Percentiles rank a stretch among this genome's conserved stretches.
Conservation (phyloP, 2,113 vertebrate genomes). For the Dicentrarchus labrax region DNA sequence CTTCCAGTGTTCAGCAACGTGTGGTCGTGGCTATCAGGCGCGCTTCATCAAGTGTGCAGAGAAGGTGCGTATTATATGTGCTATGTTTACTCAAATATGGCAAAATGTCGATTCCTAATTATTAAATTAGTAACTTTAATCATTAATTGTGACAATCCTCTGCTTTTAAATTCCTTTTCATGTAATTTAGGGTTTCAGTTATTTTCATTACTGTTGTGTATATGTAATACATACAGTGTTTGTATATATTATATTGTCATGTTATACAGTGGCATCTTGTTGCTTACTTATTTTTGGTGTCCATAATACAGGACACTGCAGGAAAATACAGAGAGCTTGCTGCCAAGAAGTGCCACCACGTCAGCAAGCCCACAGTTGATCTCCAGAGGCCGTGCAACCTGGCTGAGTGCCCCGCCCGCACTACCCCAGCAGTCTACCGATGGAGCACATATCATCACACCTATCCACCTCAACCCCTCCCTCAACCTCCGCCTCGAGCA, state of each 20-base stretch:
- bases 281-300: neutral
- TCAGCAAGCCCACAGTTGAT: slow-evolving; percentile 83
- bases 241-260: neutral
- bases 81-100: neutral
- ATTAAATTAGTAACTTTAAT: neutral
- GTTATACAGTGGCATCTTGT: neutral
- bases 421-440: slow-evolving; percentile 60
- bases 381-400: slow-evolving; percentile 83
- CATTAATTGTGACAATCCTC: neutral
- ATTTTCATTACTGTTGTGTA: too few relatives aligned
- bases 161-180: neutral
- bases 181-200: neutral
- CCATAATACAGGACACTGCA: slow-evolving; percentile 72
- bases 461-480: slow-evolving; percentile 55
- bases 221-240: neutral
- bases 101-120: neutral
- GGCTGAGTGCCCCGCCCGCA: slow-evolving; percentile 78
- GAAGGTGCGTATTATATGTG: slow-evolving; percentile 75
- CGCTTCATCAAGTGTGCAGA: slow-evolving; percentile 88
- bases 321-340: slow-evolving; percentile 89
- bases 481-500: slow-evolving; percentile 57
- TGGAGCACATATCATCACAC: slow-evolving; percentile 35
- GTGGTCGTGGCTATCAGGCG: slow-evolving; percentile 86
- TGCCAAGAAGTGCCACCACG: slow-evolving; percentile 86
- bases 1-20: slow-evolving; percentile 88